Base-by-base conservation (phyloP, 2,888 invertebrate species). In the Melinaea menophilus region DNA sequence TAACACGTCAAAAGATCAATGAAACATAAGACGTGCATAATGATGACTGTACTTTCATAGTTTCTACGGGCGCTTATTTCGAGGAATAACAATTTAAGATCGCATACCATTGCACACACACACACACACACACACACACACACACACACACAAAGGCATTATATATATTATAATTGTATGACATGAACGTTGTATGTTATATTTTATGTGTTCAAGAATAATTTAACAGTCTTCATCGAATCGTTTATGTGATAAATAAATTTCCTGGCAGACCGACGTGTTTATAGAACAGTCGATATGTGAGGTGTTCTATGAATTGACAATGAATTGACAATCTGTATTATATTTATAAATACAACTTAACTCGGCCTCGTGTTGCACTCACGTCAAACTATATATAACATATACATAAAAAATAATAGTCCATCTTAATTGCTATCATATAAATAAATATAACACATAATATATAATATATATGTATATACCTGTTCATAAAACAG, bases 161-260 rank as follows among this genome's bases (percentile, higher is more conserved):
- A 70, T 66, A 70, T 70, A 72, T 71, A 70, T 71, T 69, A 69
- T 68, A 56, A 22, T 62, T 64, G 59, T 62, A 61, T 45, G 58
- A 60, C 55, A 61, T 57, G 56, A 47, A 56, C 55, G 13, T 59
- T 55, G 56, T 46, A 33, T 62, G 33, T 46, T 41, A 12, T 51
- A 61, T 59, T 56, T 56, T 57, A 65, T 62, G 59, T 46, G 59
- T 61, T 45, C 35, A 41, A 59, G 56, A 59, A 62, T 65, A 65
- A 62, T 62, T 58, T 58, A 61, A 64, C 55, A 37, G 60, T 58
- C 34, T 55, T 56, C 56, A 56, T 61, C 55, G 64, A 64, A 58
- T 55, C 58, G 64, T 64, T 51, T 56, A 61, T 57, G 57, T 58
- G 22, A 51, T 55, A 46, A 7, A 55, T 62, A 62, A 5, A 55